phyloP scores from a whole-genome alignment of 2,888 invertebrate genomes.

The Conus canariensis region DNA sequence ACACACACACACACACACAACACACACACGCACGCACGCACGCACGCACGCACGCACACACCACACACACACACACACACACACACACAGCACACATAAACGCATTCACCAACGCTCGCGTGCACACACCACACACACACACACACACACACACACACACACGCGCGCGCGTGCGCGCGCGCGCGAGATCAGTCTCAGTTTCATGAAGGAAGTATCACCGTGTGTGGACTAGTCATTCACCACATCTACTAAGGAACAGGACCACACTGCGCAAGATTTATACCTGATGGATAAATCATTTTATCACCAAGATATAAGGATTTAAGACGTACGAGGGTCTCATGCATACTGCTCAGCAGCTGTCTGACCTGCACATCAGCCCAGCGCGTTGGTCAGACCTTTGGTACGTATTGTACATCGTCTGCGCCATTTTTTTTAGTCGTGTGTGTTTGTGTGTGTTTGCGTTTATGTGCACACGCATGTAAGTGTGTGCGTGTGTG shows the following conservation, averaged over 20 bases:
- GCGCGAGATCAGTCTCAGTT: too few relatives aligned
- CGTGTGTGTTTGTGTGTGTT: background rate
- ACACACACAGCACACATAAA: background rate
- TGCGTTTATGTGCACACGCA: background rate
- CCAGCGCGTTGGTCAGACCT: too few relatives aligned
- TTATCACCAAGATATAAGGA: too few relatives aligned
- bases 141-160: background rate
- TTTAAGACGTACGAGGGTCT: too few relatives aligned
- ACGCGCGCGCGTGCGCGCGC: background rate
- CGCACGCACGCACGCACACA: background rate
- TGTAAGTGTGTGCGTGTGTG: background rate
- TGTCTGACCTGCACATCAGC: too few relatives aligned
- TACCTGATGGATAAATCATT: too few relatives aligned
- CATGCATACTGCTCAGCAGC: too few relatives aligned
- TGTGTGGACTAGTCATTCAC: too few relatives aligned
- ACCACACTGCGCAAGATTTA: too few relatives aligned
- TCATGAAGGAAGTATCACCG: too few relatives aligned
- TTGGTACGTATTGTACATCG: too few relatives aligned
- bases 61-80: background rate
- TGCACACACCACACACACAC: slow-evolving; percentile 10
- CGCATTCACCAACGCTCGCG: background rate
- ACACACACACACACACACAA: slow-evolving; percentile 22
- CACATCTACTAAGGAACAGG: too few relatives aligned
- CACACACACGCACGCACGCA: background rate
- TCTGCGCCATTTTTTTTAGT: background rate